Percentiles rank a stretch among this genome's conserved stretches.
These are phyloP conservation scores for Heterohyrax brucei DNA, from an alignment of 2,797 vertebrate species.

Conservation along the genomic window DNA sequence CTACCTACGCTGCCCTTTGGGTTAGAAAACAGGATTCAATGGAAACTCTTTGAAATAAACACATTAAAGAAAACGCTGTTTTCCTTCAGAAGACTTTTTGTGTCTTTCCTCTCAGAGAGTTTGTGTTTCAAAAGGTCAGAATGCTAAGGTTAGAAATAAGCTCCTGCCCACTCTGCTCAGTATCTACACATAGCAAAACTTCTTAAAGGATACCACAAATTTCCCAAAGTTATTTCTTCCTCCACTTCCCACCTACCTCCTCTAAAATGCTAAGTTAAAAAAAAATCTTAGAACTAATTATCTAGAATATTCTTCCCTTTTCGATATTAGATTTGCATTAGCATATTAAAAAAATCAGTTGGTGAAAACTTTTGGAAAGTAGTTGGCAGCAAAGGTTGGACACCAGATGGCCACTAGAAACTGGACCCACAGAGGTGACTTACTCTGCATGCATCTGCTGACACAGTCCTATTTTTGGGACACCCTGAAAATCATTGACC, in stretches of 20 bases:
- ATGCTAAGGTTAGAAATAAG: neutral
- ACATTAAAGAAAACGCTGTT: slow-evolving; percentile 54
- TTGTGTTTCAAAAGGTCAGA: slow-evolving; percentile 38
- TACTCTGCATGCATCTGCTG: neutral
- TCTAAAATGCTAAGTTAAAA: slow-evolving; percentile 30
- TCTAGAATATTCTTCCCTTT: neutral
- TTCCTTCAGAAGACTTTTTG: neutral
- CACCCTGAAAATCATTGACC: slow-evolving; percentile 53
- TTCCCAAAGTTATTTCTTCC: slow-evolving; percentile 25
- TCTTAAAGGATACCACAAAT: neutral
- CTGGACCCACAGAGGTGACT: slow-evolving; percentile 57
- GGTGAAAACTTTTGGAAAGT: slow-evolving; percentile 29
- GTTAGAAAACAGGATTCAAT: slow-evolving; percentile 32
- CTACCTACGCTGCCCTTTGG: neutral
- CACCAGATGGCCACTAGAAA: slow-evolving; percentile 61
- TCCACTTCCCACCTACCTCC: slow-evolving; percentile 32
- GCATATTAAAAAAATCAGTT: neutral
- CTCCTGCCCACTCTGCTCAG: neutral
- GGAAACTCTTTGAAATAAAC: neutral
- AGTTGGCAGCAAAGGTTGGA: slow-evolving; percentile 52
- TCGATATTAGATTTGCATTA: neutral
- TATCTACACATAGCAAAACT: neutral
- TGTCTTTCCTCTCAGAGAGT: neutral
- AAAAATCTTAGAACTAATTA: neutral
- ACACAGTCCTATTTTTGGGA: slow-evolving; percentile 35